A percentile compares a stretch with the other conserved stretches of the same genome.
Conservation (phyloP, 2,113 vertebrate species). For the Aleadryas rufinucha region DNA sequence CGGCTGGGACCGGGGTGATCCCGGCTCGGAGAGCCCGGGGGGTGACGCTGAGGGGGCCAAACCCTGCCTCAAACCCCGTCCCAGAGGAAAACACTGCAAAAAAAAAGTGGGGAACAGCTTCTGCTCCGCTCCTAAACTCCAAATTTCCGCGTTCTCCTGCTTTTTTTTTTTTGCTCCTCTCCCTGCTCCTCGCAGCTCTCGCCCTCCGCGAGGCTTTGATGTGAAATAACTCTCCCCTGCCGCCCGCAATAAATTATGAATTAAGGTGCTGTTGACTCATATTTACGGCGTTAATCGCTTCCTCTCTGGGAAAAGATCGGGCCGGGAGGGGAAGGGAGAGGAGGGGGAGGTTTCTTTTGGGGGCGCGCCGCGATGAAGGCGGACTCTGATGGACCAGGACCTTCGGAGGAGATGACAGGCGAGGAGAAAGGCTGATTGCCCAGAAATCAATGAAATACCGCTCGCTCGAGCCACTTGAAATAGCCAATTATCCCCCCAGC, state of each 20-base stretch:
- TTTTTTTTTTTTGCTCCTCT: neutral
- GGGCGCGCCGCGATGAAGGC: neutral
- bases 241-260: slow-evolving; percentile 26
- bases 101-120: rapidly evolving
- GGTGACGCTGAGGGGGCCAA: neutral
- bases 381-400: neutral
- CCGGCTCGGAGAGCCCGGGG: neutral
- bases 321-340: neutral
- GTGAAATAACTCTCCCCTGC: neutral
- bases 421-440: neutral
- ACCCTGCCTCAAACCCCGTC: neutral
- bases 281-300: slow-evolving; percentile 12
- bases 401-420: neutral
- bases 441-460: neutral
- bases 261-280: slow-evolving; percentile 19
- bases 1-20: neutral
- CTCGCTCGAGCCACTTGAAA: neutral
- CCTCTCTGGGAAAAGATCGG: neutral
- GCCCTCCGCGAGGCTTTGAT: neutral
- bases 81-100: neutral
- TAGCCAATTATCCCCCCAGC: neutral
- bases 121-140: neutral
- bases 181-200: neutral
- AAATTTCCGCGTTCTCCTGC: neutral
- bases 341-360: neutral